Evolutionary conservation across 1,140 invertebrate genomes (phyloP), one percentile per base, ranked within the genome.

Genomic region (Drosophila baimaii): DNA sequence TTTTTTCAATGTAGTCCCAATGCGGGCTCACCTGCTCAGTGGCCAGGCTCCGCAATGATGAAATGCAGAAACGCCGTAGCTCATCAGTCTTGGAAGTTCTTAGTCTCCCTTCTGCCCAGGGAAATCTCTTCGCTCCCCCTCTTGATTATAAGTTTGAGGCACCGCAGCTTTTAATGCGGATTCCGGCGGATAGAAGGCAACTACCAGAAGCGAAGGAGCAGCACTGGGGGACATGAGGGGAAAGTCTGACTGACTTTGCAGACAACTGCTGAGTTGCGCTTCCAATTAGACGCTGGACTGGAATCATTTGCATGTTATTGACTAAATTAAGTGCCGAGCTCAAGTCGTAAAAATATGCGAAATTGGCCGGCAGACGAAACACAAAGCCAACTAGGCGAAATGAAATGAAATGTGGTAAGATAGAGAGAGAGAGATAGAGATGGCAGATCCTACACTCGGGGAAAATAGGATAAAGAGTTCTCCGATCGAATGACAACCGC

Each of bases 241-340:
- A 63, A 61, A 72, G 69, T 71, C 68, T 58, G 43, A 29, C 63
- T 37, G 62, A 56, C 43, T 49, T 41, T 10, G 43, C 47, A 54
- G 76, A 79, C 51, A 54, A 54, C 57, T 73, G 56, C 56, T 77
- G 73, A 77, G 74, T 77, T 78, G 81, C 70, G 51, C 75, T 86
- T 86, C 76, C 85, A 86, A 86, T 86, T 86, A 86, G 82, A 77
- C 74, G 52, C 63, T 49, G 66, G 71, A 43, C 59, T n/a, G n/a
- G 56, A 58, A 79, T 82, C 83, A 86, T 86, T 86, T 86, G 83
- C 83, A 86, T 86, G 80, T 88, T 86, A 86, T 86, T 88, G 83
- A 86, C 83, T 86, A 86, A 86, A 86, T 86, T 88, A 88, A 80
- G 79, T 83, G 76, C 51, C 68, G 56, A 44, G 63, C 57, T 58